These are phyloP conservation scores for Drosophila hydei DNA, from an alignment of 1,140 invertebrate genomes.

Conservation along the genomic window DNA sequence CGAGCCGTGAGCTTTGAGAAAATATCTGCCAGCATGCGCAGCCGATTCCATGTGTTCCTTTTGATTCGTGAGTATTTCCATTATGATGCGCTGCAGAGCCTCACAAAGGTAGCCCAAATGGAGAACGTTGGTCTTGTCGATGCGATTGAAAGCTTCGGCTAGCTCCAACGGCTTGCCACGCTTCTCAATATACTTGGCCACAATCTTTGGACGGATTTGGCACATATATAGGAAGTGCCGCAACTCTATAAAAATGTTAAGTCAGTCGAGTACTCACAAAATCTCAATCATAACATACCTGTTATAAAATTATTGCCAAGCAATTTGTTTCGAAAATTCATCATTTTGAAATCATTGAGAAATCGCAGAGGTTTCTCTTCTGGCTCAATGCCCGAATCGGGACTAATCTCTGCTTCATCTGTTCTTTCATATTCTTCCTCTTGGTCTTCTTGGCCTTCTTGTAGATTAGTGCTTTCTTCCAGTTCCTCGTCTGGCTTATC, in stretches of 20 bases:
- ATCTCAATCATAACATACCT: conserved; percentile 38
- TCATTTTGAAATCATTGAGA: conserved; percentile 80
- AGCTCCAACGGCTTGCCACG: conserved; percentile 89
- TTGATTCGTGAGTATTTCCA: conserved; percentile 87
- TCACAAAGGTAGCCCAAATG: conserved; percentile 85
- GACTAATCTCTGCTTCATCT: conserved; percentile 53
- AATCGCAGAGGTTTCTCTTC: conserved; percentile 58
- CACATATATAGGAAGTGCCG: conserved; percentile 85
- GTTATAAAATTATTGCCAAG: conserved; percentile 73
- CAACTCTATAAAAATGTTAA: conserved; percentile 76
- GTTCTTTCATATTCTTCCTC: background rate
- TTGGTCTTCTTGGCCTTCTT: conserved; percentile 1
- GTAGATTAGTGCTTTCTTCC: conserved; percentile 19
- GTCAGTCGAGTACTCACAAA: background rate
- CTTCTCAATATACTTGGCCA: conserved; percentile 87
- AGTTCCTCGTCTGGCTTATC: background rate
- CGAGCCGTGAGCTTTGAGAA: conserved; percentile 88
- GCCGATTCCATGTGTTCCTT: conserved; percentile 86
- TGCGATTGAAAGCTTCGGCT: conserved; percentile 86
- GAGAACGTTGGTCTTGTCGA: conserved; percentile 85
- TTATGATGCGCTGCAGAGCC: conserved; percentile 87
- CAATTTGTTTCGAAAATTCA: conserved; percentile 71
- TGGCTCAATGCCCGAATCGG: conserved; percentile 66
- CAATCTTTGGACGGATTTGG: conserved; percentile 80
- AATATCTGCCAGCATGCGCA: conserved; percentile 87